These are phyloP conservation scores for Ectropis grisescens DNA, from an alignment of 1,140 invertebrate genomes.

Conservation along the genomic window DNA sequence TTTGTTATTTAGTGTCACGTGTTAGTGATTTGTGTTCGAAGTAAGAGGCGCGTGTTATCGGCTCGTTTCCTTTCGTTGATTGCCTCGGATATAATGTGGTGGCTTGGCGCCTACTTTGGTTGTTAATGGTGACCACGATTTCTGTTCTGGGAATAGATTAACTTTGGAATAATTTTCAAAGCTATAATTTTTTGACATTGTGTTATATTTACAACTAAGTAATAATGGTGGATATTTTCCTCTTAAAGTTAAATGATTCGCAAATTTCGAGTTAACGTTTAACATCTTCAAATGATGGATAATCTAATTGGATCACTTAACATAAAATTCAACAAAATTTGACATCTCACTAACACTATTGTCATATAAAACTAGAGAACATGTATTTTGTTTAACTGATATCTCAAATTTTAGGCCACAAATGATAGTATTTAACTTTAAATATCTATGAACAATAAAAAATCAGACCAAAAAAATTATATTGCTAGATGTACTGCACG, in stretches of 20 bases:
- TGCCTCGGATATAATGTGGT: conserved; percentile 32
- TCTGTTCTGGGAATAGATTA: not conserved
- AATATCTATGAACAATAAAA: too few relatives aligned
- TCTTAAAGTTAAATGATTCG: not conserved
- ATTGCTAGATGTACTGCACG: not conserved
- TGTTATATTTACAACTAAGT: too few relatives aligned
- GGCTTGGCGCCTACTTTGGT: conserved; percentile 9
- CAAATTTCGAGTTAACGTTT: too few relatives aligned
- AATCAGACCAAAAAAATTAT: too few relatives aligned
- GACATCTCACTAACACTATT: too few relatives aligned
- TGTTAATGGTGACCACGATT: conserved; percentile 6
- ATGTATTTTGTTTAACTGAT: too few relatives aligned
- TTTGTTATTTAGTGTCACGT: conserved; percentile 27
- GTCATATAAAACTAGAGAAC: too few relatives aligned
- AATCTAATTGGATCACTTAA: too few relatives aligned
- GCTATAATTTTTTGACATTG: not conserved
- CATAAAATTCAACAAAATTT: too few relatives aligned
- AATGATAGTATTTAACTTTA: too few relatives aligned
- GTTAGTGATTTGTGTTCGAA: conserved; percentile 50
- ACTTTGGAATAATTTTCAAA: not conserved
- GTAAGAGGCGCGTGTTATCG: conserved; percentile 42
- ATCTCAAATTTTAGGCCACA: too few relatives aligned
- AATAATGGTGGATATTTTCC: not conserved
- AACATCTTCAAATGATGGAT: too few relatives aligned
- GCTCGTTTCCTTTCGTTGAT: conserved; percentile 34